Evolutionary conservation across 1,140 invertebrate species (phyloP).

Genomic region (Hyles vespertilio): DNA sequence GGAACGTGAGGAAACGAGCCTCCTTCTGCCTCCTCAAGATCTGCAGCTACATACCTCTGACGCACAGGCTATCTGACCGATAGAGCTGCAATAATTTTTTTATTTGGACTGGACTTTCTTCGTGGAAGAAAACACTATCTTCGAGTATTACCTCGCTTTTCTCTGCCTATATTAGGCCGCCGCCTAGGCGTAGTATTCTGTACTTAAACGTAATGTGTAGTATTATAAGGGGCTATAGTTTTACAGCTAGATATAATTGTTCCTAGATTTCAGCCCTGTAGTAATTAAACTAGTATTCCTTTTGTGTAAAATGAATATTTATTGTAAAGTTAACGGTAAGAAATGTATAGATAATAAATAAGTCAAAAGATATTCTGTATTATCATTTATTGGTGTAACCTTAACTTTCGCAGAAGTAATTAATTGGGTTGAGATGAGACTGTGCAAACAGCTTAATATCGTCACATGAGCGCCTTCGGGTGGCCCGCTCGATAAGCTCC

Average conservation of each 20-base stretch:
- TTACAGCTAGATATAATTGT: conserved; percentile 8
- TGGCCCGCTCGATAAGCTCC: too few relatives aligned
- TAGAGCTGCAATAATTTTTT: neutral
- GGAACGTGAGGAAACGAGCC: conserved; percentile 32
- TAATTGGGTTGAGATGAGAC: too few relatives aligned
- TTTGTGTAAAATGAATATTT: conserved; percentile 21
- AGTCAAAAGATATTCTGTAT: neutral
- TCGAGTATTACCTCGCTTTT: conserved; percentile 17
- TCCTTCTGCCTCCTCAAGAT: conserved; percentile 50
- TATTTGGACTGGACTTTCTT: neutral
- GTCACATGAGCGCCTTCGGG: too few relatives aligned
- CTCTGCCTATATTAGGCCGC: conserved; percentile 50
- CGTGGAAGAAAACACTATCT: conserved; percentile 1
- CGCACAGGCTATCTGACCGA: conserved; percentile 23
- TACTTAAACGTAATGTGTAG: conserved; percentile 46
- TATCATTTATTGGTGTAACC: neutral
- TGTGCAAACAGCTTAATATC: too few relatives aligned
- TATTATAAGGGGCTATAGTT: conserved; percentile 24
- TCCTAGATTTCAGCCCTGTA: conserved; percentile 3
- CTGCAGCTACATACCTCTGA: conserved; percentile 37
- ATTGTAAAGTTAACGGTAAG: conserved; percentile 22
- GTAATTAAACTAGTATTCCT: conserved; percentile 17
- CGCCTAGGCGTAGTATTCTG: conserved; percentile 55
- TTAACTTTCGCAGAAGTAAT: too few relatives aligned
- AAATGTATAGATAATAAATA: neutral